Conservation (phyloP, 2,113 vertebrate species). For the Paradoxurus hermaphroditus region DNA sequence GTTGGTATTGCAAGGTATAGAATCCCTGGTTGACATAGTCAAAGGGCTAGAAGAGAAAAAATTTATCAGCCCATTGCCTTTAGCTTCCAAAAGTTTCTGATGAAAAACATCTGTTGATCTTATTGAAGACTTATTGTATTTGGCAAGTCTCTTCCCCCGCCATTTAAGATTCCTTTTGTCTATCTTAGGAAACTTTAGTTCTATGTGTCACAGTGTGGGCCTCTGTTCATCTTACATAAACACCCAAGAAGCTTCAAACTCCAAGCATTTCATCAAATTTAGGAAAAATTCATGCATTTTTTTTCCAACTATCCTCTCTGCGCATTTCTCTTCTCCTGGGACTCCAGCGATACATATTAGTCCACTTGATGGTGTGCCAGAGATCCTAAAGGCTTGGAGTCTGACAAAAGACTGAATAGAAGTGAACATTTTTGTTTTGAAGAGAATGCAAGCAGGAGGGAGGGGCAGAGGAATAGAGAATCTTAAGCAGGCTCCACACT, state of each 20-base stretch:
- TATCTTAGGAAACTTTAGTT: too few relatives aligned
- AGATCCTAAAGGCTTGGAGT: not conserved
- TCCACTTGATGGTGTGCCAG: not conserved
- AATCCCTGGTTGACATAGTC: not conserved
- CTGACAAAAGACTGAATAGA: not conserved
- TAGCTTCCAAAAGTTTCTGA: not conserved
- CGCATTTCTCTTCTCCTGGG: not conserved
- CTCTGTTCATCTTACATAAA: not conserved
- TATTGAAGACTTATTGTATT: not conserved
- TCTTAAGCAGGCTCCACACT: too few relatives aligned
- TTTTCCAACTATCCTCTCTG: not conserved
- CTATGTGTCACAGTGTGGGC: too few relatives aligned
- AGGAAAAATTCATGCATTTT: not conserved
- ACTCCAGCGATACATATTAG: not conserved
- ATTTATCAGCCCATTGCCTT: not conserved
- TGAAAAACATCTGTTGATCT: not conserved
- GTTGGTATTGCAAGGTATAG: not conserved
- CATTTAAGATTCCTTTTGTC: not conserved
- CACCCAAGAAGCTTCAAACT: not conserved
- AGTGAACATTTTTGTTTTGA: not conserved
- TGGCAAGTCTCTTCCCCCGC: not conserved
- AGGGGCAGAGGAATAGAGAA: too few relatives aligned
- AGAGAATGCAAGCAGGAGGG: too few relatives aligned
- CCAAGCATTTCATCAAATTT: not conserved
- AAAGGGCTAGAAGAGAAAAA: not conserved